Evolutionary conservation across 2,113 vertebrate species (phyloP), one percentile per base, ranked within the genome.

Genomic region (Gorsachius goisagi): DNA sequence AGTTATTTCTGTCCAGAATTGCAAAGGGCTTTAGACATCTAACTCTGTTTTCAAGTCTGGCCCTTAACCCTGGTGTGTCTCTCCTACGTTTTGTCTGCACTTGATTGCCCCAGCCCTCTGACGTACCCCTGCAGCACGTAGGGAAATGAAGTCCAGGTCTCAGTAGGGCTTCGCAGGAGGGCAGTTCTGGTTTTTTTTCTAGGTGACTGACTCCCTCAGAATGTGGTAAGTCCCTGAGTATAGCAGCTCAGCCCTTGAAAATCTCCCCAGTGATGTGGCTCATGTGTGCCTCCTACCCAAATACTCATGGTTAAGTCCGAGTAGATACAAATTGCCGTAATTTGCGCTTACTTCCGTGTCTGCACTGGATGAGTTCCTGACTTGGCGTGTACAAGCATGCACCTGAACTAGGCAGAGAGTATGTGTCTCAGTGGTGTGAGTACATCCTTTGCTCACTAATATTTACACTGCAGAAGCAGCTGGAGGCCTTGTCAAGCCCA

Each of bases 1-100:
- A 87, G 89, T 93, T 85, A 93, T 91, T 96, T 91, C 77, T 79
- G 71, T 56, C 74, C 59, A 15, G 76, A 92, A 92, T 93, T 93
- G 80, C 88, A 84, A 58, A 81, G 73, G 53, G 15, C 45, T 90
- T 89, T 55, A 81, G 85, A 50, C 44, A 63, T 76, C 50, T 20
- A 37, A 22, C 64, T 73, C 69, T 55, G 41, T 78, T 37, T 73
- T 79, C 92, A 78, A 80, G 79, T 55, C 63, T 86, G 37, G 14
- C 47, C 6, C 15, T 55, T 93, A 72, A 45, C 63, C 41, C 37
- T 6, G 1, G 28, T 76, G 55, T 77, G 28, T 80, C 74, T 94
- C 39, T 69, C 52, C 19, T 50, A 23, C 33, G 0, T 88, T 92
- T 88, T 74, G 16, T 85, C 82, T 95, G 88, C 64, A 73, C 22